These are phyloP conservation scores for Chlamydotis undulata DNA, from an alignment of 2,113 vertebrate genomes.

Conservation along the genomic window DNA sequence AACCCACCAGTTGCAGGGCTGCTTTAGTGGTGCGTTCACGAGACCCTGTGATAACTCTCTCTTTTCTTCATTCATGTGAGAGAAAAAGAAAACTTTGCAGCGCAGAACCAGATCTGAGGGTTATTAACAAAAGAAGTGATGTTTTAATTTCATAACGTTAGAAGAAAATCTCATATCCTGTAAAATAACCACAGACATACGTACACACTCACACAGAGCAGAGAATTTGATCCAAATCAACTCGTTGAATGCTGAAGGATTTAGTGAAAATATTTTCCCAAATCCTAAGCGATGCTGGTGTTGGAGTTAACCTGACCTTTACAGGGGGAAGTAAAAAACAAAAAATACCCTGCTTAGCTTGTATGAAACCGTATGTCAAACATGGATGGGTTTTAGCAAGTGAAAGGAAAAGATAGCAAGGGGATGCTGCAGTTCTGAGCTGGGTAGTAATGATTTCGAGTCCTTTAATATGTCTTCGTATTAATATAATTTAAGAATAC, in stretches of 20 bases:
- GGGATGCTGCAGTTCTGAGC: constrained; percentile 75
- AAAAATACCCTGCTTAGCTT: constrained; percentile 17
- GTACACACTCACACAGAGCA: background rate
- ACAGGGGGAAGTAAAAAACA: background rate
- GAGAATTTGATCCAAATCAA: background rate
- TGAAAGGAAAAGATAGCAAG: background rate
- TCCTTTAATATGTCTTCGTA: constrained; percentile 80
- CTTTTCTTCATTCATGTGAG: background rate
- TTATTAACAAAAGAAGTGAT: background rate
- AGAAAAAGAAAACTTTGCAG: background rate
- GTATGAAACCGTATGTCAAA: constrained; percentile 57
- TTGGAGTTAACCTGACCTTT: constrained; percentile 18
- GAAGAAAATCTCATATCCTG: background rate
- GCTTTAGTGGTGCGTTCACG: background rate
- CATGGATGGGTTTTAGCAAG: background rate
- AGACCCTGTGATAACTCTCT: background rate
- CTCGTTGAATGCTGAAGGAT: background rate
- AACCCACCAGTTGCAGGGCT: background rate
- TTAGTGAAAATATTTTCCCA: background rate
- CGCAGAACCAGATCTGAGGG: background rate
- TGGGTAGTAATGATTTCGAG: constrained; percentile 69
- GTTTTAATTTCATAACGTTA: background rate
- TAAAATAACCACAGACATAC: background rate
- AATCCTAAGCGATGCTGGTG: background rate
- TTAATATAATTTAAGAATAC: constrained; percentile 84